A percentile compares a stretch with the other conserved stretches of the same genome.
Evolutionary conservation across 2,888 invertebrate species (phyloP).

Genomic region (Spodoptera picta): DNA sequence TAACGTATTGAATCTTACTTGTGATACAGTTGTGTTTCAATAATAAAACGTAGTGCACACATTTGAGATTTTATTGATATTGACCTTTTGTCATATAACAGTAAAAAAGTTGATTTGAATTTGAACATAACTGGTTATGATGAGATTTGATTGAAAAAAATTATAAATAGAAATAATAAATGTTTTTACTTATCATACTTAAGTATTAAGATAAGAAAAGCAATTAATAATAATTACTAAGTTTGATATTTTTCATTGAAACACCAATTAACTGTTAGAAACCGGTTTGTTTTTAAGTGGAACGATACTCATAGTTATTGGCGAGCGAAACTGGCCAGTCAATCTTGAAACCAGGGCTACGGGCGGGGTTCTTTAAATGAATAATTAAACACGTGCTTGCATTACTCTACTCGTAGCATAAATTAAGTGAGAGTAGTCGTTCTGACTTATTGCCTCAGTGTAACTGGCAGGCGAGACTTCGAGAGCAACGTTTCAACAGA

Average conservation of each 20-base stretch:
- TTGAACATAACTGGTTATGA: too few relatives aligned
- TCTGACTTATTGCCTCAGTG: constrained; percentile 28
- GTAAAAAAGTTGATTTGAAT: too few relatives aligned
- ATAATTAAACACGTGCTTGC: constrained; percentile 60
- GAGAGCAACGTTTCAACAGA: constrained; percentile 19
- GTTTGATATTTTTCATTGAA: constrained; percentile 31
- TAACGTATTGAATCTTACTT: too few relatives aligned
- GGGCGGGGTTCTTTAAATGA: constrained; percentile 53
- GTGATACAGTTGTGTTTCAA: too few relatives aligned
- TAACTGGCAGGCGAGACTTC: constrained; percentile 6
- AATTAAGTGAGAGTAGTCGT: constrained; percentile 42
- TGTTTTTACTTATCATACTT: too few relatives aligned
- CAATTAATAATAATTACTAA: constrained; percentile 11
- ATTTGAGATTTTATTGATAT: too few relatives aligned
- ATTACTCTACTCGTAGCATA: constrained; percentile 36
- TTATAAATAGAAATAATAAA: too few relatives aligned
- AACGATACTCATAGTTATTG: constrained; percentile 40
- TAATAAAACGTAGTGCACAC: too few relatives aligned
- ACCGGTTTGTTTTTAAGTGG: constrained; percentile 48
- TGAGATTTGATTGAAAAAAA: too few relatives aligned
- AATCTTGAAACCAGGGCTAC: constrained; percentile 47
- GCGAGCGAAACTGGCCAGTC: constrained; percentile 38
- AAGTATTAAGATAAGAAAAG: too few relatives aligned
- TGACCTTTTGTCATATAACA: too few relatives aligned
- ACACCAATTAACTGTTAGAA: constrained; percentile 35